A percentile compares a stretch with the other conserved stretches of the same genome.
These are phyloP conservation scores for Lottia scabra DNA, from an alignment of 2,888 invertebrate species.

Conservation along the genomic window DNA sequence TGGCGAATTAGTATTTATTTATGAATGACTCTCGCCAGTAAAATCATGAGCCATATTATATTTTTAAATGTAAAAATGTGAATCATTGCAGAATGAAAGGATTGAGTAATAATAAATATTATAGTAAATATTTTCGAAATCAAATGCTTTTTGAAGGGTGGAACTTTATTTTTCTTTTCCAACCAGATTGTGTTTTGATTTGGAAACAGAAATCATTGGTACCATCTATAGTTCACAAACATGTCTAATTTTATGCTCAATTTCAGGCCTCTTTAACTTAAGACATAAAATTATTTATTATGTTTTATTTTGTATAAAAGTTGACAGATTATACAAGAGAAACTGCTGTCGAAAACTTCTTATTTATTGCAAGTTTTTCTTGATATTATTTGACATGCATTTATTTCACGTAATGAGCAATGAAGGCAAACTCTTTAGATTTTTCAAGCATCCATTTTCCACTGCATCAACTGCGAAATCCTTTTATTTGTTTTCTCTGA, in stretches of 20 bases:
- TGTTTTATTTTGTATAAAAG: constrained; percentile 3
- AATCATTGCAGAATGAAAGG: too few relatives aligned
- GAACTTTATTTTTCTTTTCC: too few relatives aligned
- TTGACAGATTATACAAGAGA: neutral
- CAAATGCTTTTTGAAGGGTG: too few relatives aligned
- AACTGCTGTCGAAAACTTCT: neutral
- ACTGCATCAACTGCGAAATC: neutral
- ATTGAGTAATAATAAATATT: too few relatives aligned
- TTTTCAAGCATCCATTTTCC: neutral
- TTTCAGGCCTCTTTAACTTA: neutral
- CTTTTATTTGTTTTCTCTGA: constrained; percentile 1
- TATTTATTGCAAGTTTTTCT: neutral
- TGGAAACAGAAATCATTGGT: too few relatives aligned
- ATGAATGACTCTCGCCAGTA: too few relatives aligned
- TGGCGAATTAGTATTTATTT: too few relatives aligned
- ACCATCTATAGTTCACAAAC: too few relatives aligned
- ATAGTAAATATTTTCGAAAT: too few relatives aligned
- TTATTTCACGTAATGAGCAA: constrained; percentile 1
- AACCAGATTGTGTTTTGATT: too few relatives aligned
- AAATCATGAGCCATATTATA: too few relatives aligned
- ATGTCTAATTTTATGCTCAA: neutral
- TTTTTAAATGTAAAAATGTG: too few relatives aligned
- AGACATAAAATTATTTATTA: constrained; percentile 2
- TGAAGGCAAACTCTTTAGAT: neutral
- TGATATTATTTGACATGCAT: neutral